Base-by-base conservation (phyloP, 2,113 vertebrate species). In the Chloropsis cyanopogon region DNA sequence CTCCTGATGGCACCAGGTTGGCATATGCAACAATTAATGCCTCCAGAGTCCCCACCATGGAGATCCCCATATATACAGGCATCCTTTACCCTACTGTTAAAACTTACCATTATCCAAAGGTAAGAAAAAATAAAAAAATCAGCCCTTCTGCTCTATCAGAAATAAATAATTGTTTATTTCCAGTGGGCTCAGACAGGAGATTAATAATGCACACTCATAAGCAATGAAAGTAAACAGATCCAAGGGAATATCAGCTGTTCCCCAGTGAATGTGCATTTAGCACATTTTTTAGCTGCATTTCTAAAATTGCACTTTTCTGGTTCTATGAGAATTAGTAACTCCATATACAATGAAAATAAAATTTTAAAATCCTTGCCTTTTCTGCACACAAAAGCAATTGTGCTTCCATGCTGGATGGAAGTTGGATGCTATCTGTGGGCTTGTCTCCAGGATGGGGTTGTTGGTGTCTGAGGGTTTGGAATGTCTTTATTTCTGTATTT, bases 11-110 rank as follows among this genome's bases (percentile, higher is more conserved):
- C 8, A 99, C 99, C 7, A 97, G 99, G 91, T 91, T 99, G 25
- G 99, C 99, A 1, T 99, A 99, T 4, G 98, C 99, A 91, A 99
- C 99, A 84, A 99, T 99, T 97, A 99, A 99, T 16, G 98, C 99
- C 96, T 99, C 98, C 29, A 97, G 98, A 83, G 99, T 99, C 46
- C 99, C 99, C 29, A 96, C 95, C 79, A 99, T 99, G 99, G 99
- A 99, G 96, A 98, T 99, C 56, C 99, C 99, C 0, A 98, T 98
- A 78, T 99, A 99, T 82, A 99, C 99, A 0, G 98, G 98, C 71
- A 97, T 97, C 5, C 44, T 97, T 7, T 99, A 99, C 97, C 99
- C 99, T 3, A 98, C 97, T 1, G 98, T 98, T 66, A 99, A 98
- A 94, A 97, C 98, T 1, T 99, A 99, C 82, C 99, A 99, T 96